Percentiles rank a stretch among this genome's conserved stretches.
Conservation (phyloP, 2,113 vertebrate species). For the Paramisgurnus dabryanus region DNA sequence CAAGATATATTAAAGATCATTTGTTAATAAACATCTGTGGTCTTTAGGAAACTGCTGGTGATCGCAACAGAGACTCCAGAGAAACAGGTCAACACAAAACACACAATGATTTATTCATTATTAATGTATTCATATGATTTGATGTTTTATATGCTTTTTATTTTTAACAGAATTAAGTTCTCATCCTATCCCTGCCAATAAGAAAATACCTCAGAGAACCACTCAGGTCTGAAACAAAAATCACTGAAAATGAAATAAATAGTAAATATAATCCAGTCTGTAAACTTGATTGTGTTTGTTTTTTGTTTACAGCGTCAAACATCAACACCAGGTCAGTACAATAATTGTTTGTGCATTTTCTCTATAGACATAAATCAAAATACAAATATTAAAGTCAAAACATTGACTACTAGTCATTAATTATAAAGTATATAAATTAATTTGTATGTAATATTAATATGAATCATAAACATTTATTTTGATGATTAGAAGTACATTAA, state of each 20-base stretch:
- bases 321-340: conserved; percentile 56
- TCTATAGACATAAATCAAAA: too few relatives aligned
- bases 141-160: background rate
- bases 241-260: background rate
- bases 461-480: too few relatives aligned
- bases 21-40: too few relatives aligned
- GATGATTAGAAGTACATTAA: too few relatives aligned
- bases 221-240: conserved; percentile 29
- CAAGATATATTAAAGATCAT: too few relatives aligned
- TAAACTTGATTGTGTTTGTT: background rate
- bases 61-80: background rate
- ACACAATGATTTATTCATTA: background rate
- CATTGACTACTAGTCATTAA: too few relatives aligned
- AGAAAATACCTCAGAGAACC: background rate
- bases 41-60: conserved; percentile 11
- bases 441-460: too few relatives aligned
- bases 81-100: conserved; percentile 9
- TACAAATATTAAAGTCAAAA: too few relatives aligned
- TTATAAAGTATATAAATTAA: too few relatives aligned
- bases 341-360: too few relatives aligned
- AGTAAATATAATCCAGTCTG: background rate
- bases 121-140: background rate
- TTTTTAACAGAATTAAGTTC: background rate
- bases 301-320: conserved; percentile 12
- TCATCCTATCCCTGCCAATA: background rate